Conservation (phyloP, 1,140 invertebrate genomes). For the Papilio machaon region DNA sequence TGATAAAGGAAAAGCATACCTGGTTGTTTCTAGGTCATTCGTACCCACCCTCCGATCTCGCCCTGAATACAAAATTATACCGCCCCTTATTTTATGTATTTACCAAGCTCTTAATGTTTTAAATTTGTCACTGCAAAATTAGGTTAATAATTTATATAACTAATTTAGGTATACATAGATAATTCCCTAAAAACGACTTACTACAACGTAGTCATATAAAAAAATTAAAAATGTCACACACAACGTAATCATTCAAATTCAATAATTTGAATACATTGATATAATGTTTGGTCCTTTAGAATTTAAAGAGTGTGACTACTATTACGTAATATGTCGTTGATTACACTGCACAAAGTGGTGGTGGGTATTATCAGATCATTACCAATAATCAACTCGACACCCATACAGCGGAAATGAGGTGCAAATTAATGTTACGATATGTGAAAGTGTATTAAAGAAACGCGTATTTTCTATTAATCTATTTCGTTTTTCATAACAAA, state of each 20-base stretch:
- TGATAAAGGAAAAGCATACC: slow-evolving; percentile 69
- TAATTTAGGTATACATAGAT: not conserved
- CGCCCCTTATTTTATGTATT: slow-evolving; percentile 24
- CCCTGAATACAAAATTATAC: slow-evolving; percentile 60
- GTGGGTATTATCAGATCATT: not conserved
- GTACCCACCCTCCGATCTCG: slow-evolving; percentile 46
- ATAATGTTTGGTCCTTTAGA: not conserved
- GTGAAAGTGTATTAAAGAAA: slow-evolving; percentile 18
- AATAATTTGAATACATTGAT: not conserved
- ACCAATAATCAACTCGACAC: not conserved
- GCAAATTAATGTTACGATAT: not conserved
- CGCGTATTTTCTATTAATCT: slow-evolving; percentile 12
- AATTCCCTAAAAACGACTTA: no score
- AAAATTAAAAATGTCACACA: no score
- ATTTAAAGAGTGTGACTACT: not conserved
- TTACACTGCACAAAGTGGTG: not conserved
- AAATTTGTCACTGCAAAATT: slow-evolving; percentile 37
- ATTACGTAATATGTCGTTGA: not conserved
- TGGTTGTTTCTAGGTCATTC: slow-evolving; percentile 58
- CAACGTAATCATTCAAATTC: no score
- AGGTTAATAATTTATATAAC: slow-evolving; percentile 24
- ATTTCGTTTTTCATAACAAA: slow-evolving; percentile 16
- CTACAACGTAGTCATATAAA: no score
- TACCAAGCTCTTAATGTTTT: slow-evolving; percentile 36
- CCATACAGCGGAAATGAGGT: slow-evolving; percentile 1